phyloP scores from a whole-genome alignment of 2,113 vertebrate species.

The Corvus cornix region DNA sequence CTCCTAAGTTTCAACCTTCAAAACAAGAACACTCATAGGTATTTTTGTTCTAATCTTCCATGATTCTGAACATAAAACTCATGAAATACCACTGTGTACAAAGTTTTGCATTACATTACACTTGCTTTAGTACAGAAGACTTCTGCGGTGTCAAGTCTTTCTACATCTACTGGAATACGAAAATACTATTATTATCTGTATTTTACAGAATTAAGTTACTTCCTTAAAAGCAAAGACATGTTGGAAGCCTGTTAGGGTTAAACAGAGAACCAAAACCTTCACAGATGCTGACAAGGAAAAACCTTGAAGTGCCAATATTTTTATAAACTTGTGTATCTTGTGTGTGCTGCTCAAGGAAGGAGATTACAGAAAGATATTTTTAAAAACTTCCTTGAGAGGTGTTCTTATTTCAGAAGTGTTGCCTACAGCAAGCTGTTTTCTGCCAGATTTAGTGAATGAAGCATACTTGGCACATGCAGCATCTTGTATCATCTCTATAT shows the following conservation, averaged over 20 bases:
- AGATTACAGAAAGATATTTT: background rate
- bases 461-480: background rate
- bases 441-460: conserved; percentile 4
- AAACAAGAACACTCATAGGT: background rate
- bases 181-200: background rate
- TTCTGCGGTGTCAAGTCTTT: background rate
- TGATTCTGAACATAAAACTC: background rate
- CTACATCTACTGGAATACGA: background rate
- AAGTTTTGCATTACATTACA: background rate
- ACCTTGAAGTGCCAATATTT: background rate
- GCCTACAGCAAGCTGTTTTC: conserved; percentile 20
- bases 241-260: background rate
- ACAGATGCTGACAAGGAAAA: background rate
- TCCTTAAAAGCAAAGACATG: background rate
- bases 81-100: background rate
- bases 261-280: background rate
- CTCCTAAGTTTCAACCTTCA: background rate
- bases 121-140: background rate
- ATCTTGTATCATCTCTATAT: background rate
- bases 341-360: background rate
- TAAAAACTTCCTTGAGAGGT: background rate
- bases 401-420: background rate
- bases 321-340: background rate
- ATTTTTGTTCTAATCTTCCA: background rate
- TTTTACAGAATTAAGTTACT: background rate